Percentiles rank a stretch among this genome's conserved stretches.
phyloP scores from a whole-genome alignment of 2,113 vertebrate genomes.

The Apaloderma vittatum region DNA sequence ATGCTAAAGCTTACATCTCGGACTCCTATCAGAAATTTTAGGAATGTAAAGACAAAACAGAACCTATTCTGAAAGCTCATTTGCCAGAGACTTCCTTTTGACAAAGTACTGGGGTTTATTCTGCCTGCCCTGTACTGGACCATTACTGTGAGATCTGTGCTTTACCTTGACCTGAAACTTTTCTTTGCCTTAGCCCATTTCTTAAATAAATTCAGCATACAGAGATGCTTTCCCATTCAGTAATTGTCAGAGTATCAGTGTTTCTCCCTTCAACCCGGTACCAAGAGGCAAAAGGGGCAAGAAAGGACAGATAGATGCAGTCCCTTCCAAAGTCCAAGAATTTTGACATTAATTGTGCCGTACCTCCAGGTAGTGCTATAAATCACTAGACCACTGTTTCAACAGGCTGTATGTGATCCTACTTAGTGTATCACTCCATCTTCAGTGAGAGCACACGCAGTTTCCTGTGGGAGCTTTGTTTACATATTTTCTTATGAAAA shows the following conservation, averaged over 20 bases:
- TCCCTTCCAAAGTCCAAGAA: not conserved
- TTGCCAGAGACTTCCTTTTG: not conserved
- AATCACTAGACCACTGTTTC: not conserved
- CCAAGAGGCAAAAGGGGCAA: not conserved
- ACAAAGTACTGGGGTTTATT: not conserved
- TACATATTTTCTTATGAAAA: not conserved
- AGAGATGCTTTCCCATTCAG: not conserved
- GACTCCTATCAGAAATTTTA: not conserved
- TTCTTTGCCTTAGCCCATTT: not conserved
- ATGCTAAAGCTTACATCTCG: not conserved
- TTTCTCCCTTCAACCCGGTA: not conserved
- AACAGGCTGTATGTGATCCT: not conserved
- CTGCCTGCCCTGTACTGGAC: not conserved
- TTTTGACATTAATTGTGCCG: not conserved
- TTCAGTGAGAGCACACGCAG: not conserved
- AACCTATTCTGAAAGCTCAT: not conserved
- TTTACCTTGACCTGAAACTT: not conserved
- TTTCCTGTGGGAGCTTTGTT: not conserved
- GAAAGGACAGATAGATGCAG: not conserved
- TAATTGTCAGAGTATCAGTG: not conserved
- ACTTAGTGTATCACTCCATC: not conserved
- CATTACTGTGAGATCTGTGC: not conserved
- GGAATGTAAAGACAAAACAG: not conserved
- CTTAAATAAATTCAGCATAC: not conserved
- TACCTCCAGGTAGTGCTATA: not conserved